Evolutionary conservation across 2,888 invertebrate genomes (phyloP).

Genomic region (Flexamia atlantica): DNA sequence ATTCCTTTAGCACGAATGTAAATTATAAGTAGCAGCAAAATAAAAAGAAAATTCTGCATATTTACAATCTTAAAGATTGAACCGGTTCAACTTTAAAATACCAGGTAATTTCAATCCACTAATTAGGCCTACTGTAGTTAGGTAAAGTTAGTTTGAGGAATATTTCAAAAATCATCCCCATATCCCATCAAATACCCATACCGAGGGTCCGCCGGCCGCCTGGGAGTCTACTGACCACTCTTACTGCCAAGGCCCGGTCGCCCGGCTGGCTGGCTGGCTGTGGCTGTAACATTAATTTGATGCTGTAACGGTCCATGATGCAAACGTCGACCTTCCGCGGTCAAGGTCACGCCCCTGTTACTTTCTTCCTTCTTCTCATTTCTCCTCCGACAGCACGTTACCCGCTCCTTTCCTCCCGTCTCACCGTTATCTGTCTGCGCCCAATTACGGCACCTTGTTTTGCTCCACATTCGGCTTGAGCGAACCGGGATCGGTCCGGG

Average conservation of each 20-base stretch:
- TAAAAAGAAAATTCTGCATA: too few species aligned
- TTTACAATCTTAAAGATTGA: too few species aligned
- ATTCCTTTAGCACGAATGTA: too few species aligned
- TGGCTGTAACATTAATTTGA: slow-evolving; percentile 41
- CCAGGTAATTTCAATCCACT: too few species aligned
- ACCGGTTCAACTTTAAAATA: too few species aligned
- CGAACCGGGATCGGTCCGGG: too few species aligned
- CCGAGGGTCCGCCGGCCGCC: too few species aligned
- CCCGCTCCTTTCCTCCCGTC: slow-evolving; percentile 16
- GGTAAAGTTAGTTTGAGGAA: too few species aligned
- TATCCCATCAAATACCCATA: too few species aligned
- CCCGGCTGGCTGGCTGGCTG: background rate
- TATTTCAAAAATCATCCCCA: too few species aligned
- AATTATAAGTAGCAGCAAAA: too few species aligned
- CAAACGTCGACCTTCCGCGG: background rate
- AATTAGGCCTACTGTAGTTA: too few species aligned
- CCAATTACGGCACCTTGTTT: background rate
- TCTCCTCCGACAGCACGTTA: background rate
- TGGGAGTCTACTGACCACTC: slow-evolving; percentile 1
- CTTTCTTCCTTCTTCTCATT: slow-evolving; percentile 57
- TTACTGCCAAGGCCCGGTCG: slow-evolving; percentile 7
- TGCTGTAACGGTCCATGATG: slow-evolving; percentile 56
- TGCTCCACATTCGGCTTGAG: background rate
- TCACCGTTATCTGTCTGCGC: slow-evolving; percentile 8
- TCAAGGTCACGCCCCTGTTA: slow-evolving; percentile 55